Evolutionary conservation across 1,140 invertebrate genomes (phyloP).

Genomic region (Heliconius melpomene): DNA sequence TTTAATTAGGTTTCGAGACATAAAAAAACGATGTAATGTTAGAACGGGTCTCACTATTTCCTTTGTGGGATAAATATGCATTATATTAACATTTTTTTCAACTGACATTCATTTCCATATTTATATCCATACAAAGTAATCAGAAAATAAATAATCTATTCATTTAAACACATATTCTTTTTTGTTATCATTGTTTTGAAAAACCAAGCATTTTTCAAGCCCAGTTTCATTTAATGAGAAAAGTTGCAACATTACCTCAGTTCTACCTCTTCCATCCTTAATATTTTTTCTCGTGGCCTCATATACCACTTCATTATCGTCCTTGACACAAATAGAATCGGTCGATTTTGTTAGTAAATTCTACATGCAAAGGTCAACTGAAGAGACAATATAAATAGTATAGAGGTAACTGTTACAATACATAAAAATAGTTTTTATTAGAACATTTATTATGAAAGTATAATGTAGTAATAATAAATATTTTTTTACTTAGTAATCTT

Average conservation of each 20-base stretch:
- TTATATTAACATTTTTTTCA: not conserved
- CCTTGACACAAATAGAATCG: constrained; percentile 26
- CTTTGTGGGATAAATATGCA: not conserved
- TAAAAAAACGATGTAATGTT: not conserved
- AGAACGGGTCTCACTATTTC: not conserved
- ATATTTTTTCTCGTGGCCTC: not conserved
- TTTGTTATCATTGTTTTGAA: not conserved
- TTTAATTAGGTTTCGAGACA: constrained; percentile 10
- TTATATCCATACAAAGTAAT: no score
- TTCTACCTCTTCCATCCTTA: not conserved
- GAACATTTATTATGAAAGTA: not conserved
- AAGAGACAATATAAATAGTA: constrained; percentile 5
- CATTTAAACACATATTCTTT: not conserved
- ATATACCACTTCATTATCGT: constrained; percentile 6
- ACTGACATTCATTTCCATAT: no score
- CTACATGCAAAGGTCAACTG: constrained; percentile 20
- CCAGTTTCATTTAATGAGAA: not conserved
- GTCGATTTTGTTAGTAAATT: constrained; percentile 29
- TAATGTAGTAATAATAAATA: no score
- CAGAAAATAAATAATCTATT: not conserved
- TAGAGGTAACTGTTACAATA: not conserved
- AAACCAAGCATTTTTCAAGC: not conserved
- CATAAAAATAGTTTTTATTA: not conserved
- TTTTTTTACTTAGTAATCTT: no score
- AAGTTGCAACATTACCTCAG: not conserved